Base-by-base conservation (phyloP, 30 jellyfish, hydroid and myxozoan species). In the Hydractinia symbiolongicarpus region DNA sequence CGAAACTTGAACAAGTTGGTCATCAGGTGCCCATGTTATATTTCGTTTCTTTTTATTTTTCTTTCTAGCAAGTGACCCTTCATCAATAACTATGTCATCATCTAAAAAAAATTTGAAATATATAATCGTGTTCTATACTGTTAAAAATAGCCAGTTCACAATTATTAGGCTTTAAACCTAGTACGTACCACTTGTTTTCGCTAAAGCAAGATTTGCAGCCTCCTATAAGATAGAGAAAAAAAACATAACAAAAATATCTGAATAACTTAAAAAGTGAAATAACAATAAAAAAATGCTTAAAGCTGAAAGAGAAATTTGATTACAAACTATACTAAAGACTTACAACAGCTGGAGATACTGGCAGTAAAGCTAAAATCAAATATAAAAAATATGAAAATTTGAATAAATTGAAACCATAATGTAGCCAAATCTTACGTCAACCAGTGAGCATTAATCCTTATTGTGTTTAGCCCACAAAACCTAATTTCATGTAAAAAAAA, bases 21-120 rank as follows among this genome's bases (percentile, higher is more conserved):
- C 96, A 30, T 91, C 98, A n/a, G 81, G 86, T 6, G 98, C 96
- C 98, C 96, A 86, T 6, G 90, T 69, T 50, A 86, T 78, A 17
- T 87, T 81, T 80, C 83, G 50, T 67, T 83, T 82, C 87, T 91
- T 91, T 78, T 89, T 89, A 5, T 73, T 54, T 62, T 86, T 81
- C 51, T 79, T 81, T 15, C 86, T 53, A 56, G 86, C 86, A 56
- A 78, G 13, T n/a, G 86, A 78, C 14, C 71, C 71, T 78, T 57
- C 83, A 61, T 78, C 86, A 20, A 71, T 50, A 19, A 71, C 60
- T n/a, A 71, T 58, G 51, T 30, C 54, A 6, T 53, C 5, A 0
- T 56, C 84, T 76, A 54, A n/a, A 76, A 72, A 7, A 0, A 3
- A 72, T 0, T n/a, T 64, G 17, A 13, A 8, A 64, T n/a, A 11